A percentile compares a stretch with the other conserved stretches of the same genome.
Conservation (phyloP, 2,113 vertebrate genomes). For the Corvus cornix region DNA sequence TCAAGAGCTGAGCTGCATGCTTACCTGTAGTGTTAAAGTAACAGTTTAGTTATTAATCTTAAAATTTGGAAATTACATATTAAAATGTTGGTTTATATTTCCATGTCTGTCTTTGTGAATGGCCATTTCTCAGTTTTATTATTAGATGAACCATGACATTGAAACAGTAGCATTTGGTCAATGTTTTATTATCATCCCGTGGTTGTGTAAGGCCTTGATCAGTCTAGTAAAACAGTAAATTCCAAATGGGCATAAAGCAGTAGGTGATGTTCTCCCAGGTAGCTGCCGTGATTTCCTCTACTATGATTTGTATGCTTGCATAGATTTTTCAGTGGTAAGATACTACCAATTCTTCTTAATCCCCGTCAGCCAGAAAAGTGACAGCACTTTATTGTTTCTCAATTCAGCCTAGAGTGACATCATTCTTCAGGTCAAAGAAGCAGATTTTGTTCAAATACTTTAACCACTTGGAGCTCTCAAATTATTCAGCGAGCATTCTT, state of each 20-base stretch:
- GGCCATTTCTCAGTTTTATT: neutral
- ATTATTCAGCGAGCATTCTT: neutral
- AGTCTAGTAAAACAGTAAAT: neutral
- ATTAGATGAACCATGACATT: neutral
- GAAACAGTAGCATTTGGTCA: neutral
- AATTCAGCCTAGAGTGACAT: rapidly evolving
- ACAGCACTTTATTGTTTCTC: neutral
- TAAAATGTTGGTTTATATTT: neutral
- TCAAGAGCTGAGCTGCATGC: slow-evolving; percentile 51
- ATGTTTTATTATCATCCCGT: neutral
- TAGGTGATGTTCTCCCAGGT: neutral
- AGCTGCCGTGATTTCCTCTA: neutral
- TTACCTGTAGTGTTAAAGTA: slow-evolving; percentile 44
- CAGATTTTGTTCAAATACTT: neutral
- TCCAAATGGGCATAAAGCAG: neutral
- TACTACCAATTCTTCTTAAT: neutral
- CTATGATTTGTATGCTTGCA: neutral
- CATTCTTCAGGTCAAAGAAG: neutral
- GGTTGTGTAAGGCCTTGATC: neutral
- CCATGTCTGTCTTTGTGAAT: neutral
- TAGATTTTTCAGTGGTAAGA: neutral
- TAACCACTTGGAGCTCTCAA: neutral
- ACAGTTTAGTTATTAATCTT: neutral
- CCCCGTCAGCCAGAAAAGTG: neutral
- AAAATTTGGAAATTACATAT: neutral